Evolutionary conservation across 1,140 invertebrate genomes (phyloP).

Genomic region (Chironomus tepperi): DNA sequence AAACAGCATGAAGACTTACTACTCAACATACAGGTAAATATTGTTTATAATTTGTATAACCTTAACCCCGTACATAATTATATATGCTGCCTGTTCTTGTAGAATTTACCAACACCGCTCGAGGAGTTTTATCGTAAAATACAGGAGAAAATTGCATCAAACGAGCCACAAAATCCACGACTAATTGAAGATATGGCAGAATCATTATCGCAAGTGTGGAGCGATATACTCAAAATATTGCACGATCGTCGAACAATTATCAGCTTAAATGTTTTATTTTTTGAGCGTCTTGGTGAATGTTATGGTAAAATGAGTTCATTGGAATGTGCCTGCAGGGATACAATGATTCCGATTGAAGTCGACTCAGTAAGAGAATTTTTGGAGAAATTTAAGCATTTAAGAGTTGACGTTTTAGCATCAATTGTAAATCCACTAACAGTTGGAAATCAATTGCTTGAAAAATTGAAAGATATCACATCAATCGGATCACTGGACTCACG

Average conservation of each 20-base stretch:
- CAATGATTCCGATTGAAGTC: constrained; percentile 55
- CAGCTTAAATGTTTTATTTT: constrained; percentile 63
- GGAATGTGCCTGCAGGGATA: constrained; percentile 54
- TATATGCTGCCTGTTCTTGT: constrained; percentile 31
- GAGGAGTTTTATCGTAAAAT: constrained; percentile 79
- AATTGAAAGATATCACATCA: constrained; percentile 54
- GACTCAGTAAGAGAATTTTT: constrained; percentile 56
- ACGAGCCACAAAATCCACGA: constrained; percentile 64
- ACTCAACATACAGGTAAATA: constrained; percentile 65
- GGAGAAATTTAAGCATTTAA: constrained; percentile 52
- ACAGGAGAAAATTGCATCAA: constrained; percentile 65
- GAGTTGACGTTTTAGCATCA: constrained; percentile 61
- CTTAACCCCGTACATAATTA: background rate
- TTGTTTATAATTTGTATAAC: background rate
- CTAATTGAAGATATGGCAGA: constrained; percentile 89
- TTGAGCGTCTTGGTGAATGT: constrained; percentile 61
- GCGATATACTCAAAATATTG: constrained; percentile 72
- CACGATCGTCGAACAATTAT: constrained; percentile 69
- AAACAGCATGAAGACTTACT: constrained; percentile 76
- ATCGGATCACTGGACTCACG: constrained; percentile 65
- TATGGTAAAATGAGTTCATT: constrained; percentile 58
- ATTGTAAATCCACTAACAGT: constrained; percentile 69
- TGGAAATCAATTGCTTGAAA: constrained; percentile 64
- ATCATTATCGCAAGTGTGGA: constrained; percentile 78
- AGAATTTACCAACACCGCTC: constrained; percentile 86